Evolutionary conservation across 2,888 invertebrate species (phyloP).

Genomic region (Scelioninae gen. 2): DNA sequence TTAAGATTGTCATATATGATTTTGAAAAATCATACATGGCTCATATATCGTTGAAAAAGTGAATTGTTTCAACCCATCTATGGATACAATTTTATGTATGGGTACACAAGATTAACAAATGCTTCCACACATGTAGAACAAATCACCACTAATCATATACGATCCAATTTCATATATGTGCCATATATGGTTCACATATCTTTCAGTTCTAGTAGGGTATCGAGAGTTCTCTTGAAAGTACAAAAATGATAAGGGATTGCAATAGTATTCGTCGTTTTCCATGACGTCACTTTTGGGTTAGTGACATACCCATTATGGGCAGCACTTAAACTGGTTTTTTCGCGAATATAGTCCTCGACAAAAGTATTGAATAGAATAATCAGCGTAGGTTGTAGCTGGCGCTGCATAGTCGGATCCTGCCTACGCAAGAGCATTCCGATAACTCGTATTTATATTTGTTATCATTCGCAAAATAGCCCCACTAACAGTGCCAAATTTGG

Average conservation of each 20-base stretch:
- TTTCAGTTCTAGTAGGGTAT: no score
- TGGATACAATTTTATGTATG: no score
- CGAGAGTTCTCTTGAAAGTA: conserved; percentile 14
- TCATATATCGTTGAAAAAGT: no score
- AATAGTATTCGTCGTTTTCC: conserved; percentile 14
- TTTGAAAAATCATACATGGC: no score
- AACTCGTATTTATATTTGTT: conserved; percentile 43
- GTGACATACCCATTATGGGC: conserved; percentile 57
- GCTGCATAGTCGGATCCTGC: conserved; percentile 31
- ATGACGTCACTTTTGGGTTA: conserved; percentile 47
- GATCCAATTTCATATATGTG: no score
- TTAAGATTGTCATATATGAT: no score
- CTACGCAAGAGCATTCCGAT: conserved; percentile 53
- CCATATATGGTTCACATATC: no score
- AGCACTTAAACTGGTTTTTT: conserved; percentile 50
- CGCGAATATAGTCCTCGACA: conserved; percentile 48
- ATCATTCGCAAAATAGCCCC: conserved; percentile 44
- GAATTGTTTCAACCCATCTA: no score
- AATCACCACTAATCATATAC: no score
- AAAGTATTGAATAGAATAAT: conserved; percentile 55
- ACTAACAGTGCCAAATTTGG: conserved; percentile 59
- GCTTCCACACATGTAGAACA: no score
- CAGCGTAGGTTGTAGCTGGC: conserved; percentile 51
- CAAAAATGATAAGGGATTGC: conserved; percentile 18
- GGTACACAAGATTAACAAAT: no score